A percentile compares a stretch with the other conserved stretches of the same genome.
Conservation (phyloP, 2,113 vertebrate genomes). For the Delphinapterus leucas region DNA sequence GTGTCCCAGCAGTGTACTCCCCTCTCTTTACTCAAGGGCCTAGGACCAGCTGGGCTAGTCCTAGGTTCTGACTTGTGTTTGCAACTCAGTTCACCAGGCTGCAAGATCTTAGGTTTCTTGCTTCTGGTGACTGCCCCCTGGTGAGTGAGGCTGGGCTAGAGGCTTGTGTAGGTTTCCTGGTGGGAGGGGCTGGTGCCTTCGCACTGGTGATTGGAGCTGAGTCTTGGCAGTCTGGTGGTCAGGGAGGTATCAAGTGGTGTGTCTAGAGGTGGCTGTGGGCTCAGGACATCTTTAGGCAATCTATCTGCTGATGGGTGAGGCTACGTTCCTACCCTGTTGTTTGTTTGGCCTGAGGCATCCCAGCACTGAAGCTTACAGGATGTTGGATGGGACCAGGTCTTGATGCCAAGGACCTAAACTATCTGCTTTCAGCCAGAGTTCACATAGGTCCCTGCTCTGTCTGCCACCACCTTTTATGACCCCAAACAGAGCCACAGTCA, state of each 20-base stretch:
- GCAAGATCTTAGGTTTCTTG: not conserved
- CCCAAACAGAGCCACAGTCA: not conserved
- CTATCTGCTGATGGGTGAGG: not conserved
- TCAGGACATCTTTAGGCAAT: not conserved
- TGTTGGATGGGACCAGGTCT: not conserved
- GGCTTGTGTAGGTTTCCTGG: not conserved
- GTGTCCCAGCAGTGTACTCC: not conserved
- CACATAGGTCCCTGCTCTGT: not conserved
- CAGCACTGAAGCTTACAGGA: not conserved
- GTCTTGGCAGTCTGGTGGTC: not conserved
- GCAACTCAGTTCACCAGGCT: not conserved
- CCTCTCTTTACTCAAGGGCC: not conserved
- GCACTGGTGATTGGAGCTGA: not conserved
- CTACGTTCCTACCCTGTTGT: not conserved
- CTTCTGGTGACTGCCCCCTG: not conserved
- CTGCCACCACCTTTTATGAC: not conserved
- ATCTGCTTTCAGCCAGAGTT: not conserved
- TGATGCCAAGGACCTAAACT: not conserved
- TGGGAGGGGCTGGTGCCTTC: too few relatives aligned
- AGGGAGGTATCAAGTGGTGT: not conserved
- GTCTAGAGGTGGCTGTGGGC: not conserved
- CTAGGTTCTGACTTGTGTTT: not conserved
- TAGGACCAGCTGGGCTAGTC: not conserved
- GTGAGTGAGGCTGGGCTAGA: not conserved
- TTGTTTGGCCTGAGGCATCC: not conserved